A percentile compares a stretch with the other conserved stretches of the same genome.
Conservation (phyloP, 1,140 invertebrate genomes). For the Dolichoris vasculosae region DNA sequence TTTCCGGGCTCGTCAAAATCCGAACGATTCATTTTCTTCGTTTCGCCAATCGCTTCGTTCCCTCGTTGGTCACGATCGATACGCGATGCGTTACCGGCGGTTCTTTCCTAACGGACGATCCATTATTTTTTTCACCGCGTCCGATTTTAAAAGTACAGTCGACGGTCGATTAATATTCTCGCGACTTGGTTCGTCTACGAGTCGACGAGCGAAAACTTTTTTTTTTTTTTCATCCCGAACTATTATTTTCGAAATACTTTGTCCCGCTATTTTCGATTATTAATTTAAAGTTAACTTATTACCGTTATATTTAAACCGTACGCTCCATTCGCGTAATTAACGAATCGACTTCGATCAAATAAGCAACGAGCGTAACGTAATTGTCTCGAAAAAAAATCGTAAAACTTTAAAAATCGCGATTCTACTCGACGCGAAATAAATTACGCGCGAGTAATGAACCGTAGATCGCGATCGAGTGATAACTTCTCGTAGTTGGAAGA, state of each 20-base stretch:
- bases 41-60: neutral
- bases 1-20: neutral
- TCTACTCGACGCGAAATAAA: neutral
- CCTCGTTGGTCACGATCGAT: neutral
- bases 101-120: neutral
- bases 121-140: neutral
- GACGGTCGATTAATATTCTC: neutral
- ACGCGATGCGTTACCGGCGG: neutral
- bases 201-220: neutral
- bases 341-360: neutral
- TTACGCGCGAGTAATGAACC: slow-evolving; percentile 30
- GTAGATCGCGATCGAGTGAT: neutral
- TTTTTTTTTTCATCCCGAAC: neutral
- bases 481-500: neutral
- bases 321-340: neutral
- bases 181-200: neutral
- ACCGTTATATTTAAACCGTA: neutral
- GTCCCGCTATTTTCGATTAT: too few relatives aligned
- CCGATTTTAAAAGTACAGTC: neutral
- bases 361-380: neutral
- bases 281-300: neutral
- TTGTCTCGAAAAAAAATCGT: neutral
- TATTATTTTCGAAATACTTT: too few relatives aligned
- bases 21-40: neutral
- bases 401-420: neutral